These are phyloP conservation scores for Mythimna albipuncta DNA, from an alignment of 2,888 invertebrate species.

Conservation along the genomic window DNA sequence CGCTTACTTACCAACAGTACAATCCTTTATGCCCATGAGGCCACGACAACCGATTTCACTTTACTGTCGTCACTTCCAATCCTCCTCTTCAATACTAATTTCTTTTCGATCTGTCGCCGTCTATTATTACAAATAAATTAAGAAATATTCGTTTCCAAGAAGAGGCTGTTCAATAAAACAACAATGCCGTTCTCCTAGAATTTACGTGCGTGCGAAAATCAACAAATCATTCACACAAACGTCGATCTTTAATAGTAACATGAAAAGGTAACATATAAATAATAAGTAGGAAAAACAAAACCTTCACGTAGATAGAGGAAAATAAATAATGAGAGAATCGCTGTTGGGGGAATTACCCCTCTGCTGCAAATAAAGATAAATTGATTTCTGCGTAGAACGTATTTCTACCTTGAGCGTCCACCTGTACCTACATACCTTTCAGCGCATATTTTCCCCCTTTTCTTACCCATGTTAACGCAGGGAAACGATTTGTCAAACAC, in stretches of 20 bases:
- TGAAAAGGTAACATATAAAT: constrained; percentile 58
- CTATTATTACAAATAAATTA: no score
- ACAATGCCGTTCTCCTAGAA: background rate
- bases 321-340: constrained; percentile 65
- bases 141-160: no score
- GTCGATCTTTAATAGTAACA: constrained; percentile 33
- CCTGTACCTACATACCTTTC: constrained; percentile 7
- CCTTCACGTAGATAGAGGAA: constrained; percentile 47
- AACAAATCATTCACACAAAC: constrained; percentile 32
- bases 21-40: no score
- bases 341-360: constrained; percentile 63
- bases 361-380: constrained; percentile 66
- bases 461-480: background rate
- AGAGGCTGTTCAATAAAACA: background rate
- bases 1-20: no score
- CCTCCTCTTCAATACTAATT: no score
- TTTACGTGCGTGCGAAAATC: constrained; percentile 8
- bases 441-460: constrained; percentile 23
- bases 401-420: constrained; percentile 18
- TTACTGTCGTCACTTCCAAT: no score
- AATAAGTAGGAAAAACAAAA: constrained; percentile 61
- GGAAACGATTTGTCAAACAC: background rate
- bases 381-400: constrained; percentile 58
- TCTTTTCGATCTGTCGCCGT: no score
- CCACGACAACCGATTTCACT: no score